Conservation (phyloP, 2,888 invertebrate species). For the Neoitamus cyanurus region DNA sequence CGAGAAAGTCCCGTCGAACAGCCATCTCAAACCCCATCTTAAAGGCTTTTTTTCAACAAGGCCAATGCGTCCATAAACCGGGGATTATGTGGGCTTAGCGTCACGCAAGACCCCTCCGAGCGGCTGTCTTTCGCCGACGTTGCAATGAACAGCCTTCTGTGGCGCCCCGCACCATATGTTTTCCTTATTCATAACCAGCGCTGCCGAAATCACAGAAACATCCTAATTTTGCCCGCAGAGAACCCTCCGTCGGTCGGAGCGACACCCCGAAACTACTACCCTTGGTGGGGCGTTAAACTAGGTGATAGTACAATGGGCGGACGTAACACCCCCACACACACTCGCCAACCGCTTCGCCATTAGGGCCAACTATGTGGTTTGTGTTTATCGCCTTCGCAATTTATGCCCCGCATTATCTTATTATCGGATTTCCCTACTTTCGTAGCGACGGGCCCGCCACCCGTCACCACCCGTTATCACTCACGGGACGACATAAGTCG, state of each 20-base stretch:
- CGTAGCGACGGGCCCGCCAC: not conserved
- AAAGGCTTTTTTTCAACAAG: constrained; percentile 13
- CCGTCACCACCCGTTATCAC: constrained; percentile 2
- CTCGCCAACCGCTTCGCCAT: not conserved
- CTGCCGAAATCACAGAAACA: constrained; percentile 29
- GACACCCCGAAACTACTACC: not conserved
- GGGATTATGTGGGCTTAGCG: constrained; percentile 21
- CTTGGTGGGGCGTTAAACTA: not conserved
- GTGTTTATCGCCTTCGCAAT: constrained; percentile 25
- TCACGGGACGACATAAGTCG: constrained; percentile 23
- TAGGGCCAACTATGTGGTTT: constrained; percentile 24
- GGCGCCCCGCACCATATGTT: constrained; percentile 2
- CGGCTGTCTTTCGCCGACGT: not conserved
- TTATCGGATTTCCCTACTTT: constrained; percentile 36
- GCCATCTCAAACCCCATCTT: not conserved
- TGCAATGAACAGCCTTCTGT: not conserved
- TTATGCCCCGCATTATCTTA: constrained; percentile 23
- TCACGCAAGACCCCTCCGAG: not conserved
- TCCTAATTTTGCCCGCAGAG: not conserved
- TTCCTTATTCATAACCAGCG: not conserved
- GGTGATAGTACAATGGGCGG: not conserved
- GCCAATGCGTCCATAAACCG: constrained; percentile 7
- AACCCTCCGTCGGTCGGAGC: not conserved
- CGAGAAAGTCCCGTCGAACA: not conserved
- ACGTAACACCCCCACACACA: not conserved